Evolutionary conservation across 2,888 invertebrate genomes (phyloP), one percentile per base, ranked within the genome.

Genomic region (Uloborus plumipes): DNA sequence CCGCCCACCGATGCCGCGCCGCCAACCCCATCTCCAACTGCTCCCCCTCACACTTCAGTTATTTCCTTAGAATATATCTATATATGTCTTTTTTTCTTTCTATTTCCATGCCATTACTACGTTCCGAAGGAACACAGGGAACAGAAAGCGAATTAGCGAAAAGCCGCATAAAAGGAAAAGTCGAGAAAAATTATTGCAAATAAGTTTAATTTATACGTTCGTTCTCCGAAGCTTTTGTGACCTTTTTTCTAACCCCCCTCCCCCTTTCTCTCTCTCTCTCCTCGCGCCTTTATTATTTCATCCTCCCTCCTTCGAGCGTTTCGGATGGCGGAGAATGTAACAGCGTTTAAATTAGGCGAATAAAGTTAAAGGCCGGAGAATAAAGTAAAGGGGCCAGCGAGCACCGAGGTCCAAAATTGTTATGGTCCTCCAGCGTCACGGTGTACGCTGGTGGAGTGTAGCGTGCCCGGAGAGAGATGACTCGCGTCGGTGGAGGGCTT

Each of bases 181-280:
- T 77, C 77, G 80, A 70, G 80, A 81, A 81, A 81, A 81, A 81
- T 81, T 81, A 81, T 81, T 81, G 80, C 80, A 81, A 81, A 81
- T 81, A 81, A 81, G 80, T 81, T 81, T 81, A 81, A 81, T 81
- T 81, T 81, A 81, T 81, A 81, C 80, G 80, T 74, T 81, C 80
- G 51, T 72, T 79, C 62, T 65, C 72, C 31, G 71, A 71, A 39
- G 72, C 71, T 72, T 72, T 79, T 64, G 64, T 59, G 51, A 71
- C 39, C 70, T 47, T 67, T 65, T 47, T 26, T 31, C 7, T 9
- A 26, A 4, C 4, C 26, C 26, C 26, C 61, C 58, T 58, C 64
- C 64, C 47, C 20, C 18, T n/a, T n/a, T n/a, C n/a, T n/a, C n/a
- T n/a, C n/a, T n/a, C 61, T 15, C 20, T n/a, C 59, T 22, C 59